A percentile compares a stretch with the other conserved stretches of the same genome.
These are phyloP conservation scores for Orchesellides sinensis DNA, from an alignment of 2,888 invertebrate genomes.

Conservation along the genomic window DNA sequence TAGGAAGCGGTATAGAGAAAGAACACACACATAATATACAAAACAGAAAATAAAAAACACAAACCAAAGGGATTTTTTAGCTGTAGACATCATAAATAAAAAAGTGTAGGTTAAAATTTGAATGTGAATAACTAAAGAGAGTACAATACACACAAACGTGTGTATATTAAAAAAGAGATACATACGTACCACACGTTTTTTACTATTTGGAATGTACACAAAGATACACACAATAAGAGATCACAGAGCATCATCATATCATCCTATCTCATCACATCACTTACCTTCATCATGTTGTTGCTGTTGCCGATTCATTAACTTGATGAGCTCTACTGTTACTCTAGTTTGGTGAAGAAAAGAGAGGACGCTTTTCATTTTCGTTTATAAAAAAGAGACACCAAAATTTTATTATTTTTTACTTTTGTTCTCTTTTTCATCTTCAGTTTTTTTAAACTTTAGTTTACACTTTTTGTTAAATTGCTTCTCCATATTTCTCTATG, in stretches of 20 bases:
- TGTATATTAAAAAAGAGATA: background rate
- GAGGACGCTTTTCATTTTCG: constrained; percentile 56
- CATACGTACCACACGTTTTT: background rate
- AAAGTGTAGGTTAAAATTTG: constrained; percentile 47
- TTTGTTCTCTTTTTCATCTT: constrained; percentile 40
- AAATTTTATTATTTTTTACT: constrained; percentile 44
- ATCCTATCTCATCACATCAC: constrained; percentile 50
- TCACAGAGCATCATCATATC: constrained; percentile 45
- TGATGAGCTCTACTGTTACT: constrained; percentile 60
- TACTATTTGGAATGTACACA: too few relatives aligned
- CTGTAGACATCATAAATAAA: constrained; percentile 25
- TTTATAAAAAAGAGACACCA: constrained; percentile 37
- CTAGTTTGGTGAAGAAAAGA: constrained; percentile 57
- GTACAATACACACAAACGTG: background rate
- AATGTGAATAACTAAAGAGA: constrained; percentile 39
- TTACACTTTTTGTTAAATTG: background rate
- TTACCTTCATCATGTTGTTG: constrained; percentile 62
- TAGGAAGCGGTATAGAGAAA: constrained; percentile 54
- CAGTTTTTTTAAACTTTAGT: constrained; percentile 17
- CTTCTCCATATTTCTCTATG: background rate
- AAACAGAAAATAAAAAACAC: background rate
- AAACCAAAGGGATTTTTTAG: too few relatives aligned
- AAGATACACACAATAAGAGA: constrained; percentile 49
- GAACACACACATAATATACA: constrained; percentile 14
- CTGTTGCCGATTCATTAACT: constrained; percentile 66